Base-by-base conservation (phyloP, 1,140 invertebrate genomes). In the Zaprionus camerounensis region DNA sequence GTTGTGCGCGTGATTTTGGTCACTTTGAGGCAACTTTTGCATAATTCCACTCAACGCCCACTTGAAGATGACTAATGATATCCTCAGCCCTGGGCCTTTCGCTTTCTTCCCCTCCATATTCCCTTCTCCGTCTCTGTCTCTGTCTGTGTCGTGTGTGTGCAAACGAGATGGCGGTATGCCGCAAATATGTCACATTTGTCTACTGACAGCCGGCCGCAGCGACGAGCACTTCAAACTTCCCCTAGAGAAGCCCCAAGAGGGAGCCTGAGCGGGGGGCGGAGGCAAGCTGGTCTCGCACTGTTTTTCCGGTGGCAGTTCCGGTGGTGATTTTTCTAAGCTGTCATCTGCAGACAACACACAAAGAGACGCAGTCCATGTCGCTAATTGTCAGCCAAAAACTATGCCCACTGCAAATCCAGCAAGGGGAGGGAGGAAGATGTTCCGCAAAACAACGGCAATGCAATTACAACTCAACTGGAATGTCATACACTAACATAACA, bases 31-130 rank as follows among this genome's bases (percentile, higher is more conserved):
- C 58, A 76, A 65, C 77, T 76, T 85, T 81, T 61, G 74, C 85
- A 88, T 88, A 88, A 88, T 88, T 82, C 85, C 85, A 90, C 76
- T 90, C 85, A 90, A 85, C 85, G 85, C 81, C 81, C 81, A 81
- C 85, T 90, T 90, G 76, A 85, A 90, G 73, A 90, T 90, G 85
- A 90, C 85, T 90, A 90, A 90, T 90, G 85, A 85, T 87, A n/a
- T 46, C 41, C 41, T 46, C 41, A n/a, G 67, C 7, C 11, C 41
- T 7, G n/a, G 38, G 12, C 62, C 22, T 2, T 20, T n/a, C 31
- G n/a, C 17, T 31, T 7, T 12, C 5, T 20, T 1, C 26, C 12
- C 28, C 26, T 7, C 26, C 26, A 6, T 1, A 28, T 15, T 13
- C 3, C 11, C 22, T 26, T 26, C 24, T 26, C 24, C 24, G 5